A percentile compares a stretch with the other conserved stretches of the same genome.
Conservation (phyloP, 2,797 vertebrate genomes). For the Enteromius viviparus region DNA sequence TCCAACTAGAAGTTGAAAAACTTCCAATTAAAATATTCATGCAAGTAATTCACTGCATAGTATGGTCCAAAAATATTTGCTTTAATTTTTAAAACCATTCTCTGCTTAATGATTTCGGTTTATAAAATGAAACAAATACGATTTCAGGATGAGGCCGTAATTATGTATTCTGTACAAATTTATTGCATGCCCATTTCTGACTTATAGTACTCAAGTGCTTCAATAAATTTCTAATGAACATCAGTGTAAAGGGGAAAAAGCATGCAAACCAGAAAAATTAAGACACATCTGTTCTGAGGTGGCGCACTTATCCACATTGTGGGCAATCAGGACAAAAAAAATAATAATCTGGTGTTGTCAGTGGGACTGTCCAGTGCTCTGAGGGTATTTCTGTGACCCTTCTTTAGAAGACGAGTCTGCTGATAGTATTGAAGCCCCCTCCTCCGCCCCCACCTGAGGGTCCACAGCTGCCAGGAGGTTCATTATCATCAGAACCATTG, state of each 20-base stretch:
- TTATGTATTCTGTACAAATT: conserved; percentile 66
- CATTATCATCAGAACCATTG: conserved; percentile 96
- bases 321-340: conserved; percentile 38
- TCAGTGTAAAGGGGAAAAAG: conserved; percentile 52
- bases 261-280: conserved; percentile 68
- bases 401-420: conserved; percentile 93
- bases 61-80: conserved; percentile 31
- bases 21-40: conserved; percentile 57
- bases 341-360: conserved; percentile 49
- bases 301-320: conserved; percentile 48
- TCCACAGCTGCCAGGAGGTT: conserved; percentile 96
- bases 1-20: conserved; percentile 51
- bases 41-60: conserved; percentile 46
- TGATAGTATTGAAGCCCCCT: conserved; percentile 91
- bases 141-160: conserved; percentile 47
- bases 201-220: conserved; percentile 65
- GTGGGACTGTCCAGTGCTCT: conserved; percentile 52
- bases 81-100: conserved; percentile 13
- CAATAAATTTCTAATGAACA: conserved; percentile 57
- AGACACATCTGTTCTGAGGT: conserved; percentile 47
- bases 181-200: conserved; percentile 72
- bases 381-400: conserved; percentile 38
- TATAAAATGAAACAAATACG: conserved; percentile 21
- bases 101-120: conserved; percentile 16
- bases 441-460: conserved; percentile 93